Percentiles rank a stretch among this genome's conserved stretches.
Conservation (phyloP, 2,888 invertebrate species). For the Auanema sp. region DNA sequence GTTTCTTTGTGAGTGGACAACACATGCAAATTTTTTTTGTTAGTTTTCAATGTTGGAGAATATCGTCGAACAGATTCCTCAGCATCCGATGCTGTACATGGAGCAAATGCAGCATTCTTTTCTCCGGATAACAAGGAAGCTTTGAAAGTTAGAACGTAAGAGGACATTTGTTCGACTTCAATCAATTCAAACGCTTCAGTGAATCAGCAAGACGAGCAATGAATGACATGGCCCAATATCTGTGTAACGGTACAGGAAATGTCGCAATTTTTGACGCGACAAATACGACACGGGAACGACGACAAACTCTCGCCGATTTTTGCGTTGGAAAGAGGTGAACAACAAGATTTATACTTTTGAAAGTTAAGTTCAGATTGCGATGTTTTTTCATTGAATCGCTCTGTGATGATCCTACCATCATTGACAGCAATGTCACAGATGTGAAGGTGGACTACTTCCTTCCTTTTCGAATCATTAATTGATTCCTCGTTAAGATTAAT, state of each 20-base stretch:
- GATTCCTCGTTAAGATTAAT: constrained; percentile 78
- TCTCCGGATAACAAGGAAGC: constrained; percentile 49
- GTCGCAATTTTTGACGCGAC: constrained; percentile 95
- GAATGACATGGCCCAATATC: constrained; percentile 87
- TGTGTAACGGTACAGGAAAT: constrained; percentile 76
- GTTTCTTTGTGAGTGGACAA: constrained; percentile 45
- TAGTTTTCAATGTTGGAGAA: constrained; percentile 53
- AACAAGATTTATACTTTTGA: not conserved
- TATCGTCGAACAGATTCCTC: constrained; percentile 45
- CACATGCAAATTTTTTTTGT: not conserved
- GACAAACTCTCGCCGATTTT: constrained; percentile 37
- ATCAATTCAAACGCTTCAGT: constrained; percentile 63
- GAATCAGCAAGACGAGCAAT: constrained; percentile 91
- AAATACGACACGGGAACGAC: constrained; percentile 78
- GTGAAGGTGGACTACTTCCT: constrained; percentile 33
- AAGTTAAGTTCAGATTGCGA: constrained; percentile 72
- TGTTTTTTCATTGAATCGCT: constrained; percentile 96
- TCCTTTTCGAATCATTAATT: not conserved
- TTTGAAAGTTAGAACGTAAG: constrained; percentile 44
- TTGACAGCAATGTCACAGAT: constrained; percentile 90
- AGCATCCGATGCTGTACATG: constrained; percentile 47
- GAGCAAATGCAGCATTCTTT: constrained; percentile 51
- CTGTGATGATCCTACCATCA: constrained; percentile 90
- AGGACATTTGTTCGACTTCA: constrained; percentile 2
- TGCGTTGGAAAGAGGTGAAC: constrained; percentile 32